Base-by-base conservation (phyloP, 2,797 vertebrate genomes). In the Gymnopithys bicolor region DNA sequence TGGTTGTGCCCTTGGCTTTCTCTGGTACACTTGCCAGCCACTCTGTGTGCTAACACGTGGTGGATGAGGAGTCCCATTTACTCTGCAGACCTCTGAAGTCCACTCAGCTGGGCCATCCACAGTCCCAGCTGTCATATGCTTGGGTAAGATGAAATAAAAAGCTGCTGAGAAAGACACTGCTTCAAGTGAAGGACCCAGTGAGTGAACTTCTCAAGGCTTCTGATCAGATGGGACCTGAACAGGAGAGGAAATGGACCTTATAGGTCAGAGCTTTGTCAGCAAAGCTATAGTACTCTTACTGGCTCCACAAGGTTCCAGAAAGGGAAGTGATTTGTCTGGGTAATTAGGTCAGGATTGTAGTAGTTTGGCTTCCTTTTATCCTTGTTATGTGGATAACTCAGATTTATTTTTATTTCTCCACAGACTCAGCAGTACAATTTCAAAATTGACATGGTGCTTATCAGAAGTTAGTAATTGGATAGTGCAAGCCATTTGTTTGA, bases 381-480 rank as follows among this genome's bases (percentile, higher is more conserved):
- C 92, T 96, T 94, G 88, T 95, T 97, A 92, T 81, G 32, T 70
- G 92, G 58, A 88, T 90, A 89, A 94, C 78, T 90, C 41, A 33
- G 68, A 86, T 94, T 94, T 93, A 60, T 84, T 91, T 96, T 77
- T 95, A 53, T 46, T 96, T 90, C 80, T 94, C 51, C 77, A 73
- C 2, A 6, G 73, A 55, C 87, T 95, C 69, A 84, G 94, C 91
- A 89, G 70, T 59, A 86, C 70, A 89, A 88, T 96, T 96, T 97
- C 79, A 95, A 84, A 95, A 96, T 70, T 96, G 96, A 96, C 93
- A 88, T 53, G 58, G 73, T 78, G 68, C 95, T 96, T 96, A 96
- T 97, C 96, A 90, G 92, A 94, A 97, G 84, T 96, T 96, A 82
- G 91, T 97, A 97, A 97, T 95, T 97, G 95, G 90, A 85, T 87